A percentile compares a stretch with the other conserved stretches of the same genome.
Evolutionary conservation across 2,113 vertebrate genomes (phyloP).

Genomic region (Vidua macroura): DNA sequence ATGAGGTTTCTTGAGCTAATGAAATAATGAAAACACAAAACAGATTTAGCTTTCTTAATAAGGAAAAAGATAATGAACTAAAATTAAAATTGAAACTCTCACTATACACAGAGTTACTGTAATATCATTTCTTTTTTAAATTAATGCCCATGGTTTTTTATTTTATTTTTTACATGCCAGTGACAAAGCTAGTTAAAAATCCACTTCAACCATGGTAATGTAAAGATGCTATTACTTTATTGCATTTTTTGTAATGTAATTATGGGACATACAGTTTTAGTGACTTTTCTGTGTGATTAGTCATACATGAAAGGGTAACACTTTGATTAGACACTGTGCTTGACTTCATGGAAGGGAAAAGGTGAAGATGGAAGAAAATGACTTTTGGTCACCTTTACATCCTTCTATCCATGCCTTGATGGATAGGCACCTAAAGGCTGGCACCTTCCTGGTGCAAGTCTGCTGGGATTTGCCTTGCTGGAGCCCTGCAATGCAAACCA

Average conservation of each 20-base stretch:
- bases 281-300: conserved; percentile 4
- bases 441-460: neutral
- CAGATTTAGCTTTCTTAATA: conserved; percentile 84
- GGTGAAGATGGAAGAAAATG: neutral
- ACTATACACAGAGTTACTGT: conserved; percentile 55
- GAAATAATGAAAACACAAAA: conserved; percentile 85
- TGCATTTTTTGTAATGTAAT: conserved; percentile 36
- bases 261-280: conserved; percentile 5
- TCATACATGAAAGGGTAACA: neutral
- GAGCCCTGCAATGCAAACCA: neutral
- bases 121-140: conserved; percentile 69
- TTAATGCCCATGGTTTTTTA: conserved; percentile 48
- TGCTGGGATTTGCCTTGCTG: neutral
- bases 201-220: neutral
- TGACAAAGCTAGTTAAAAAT: conserved; percentile 33
- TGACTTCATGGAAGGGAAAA: neutral
- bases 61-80: conserved; percentile 80
- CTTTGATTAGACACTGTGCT: neutral
- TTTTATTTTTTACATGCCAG: conserved; percentile 32
- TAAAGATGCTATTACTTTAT: conserved; percentile 19
- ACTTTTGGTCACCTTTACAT: neutral
- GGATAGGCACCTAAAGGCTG: neutral
- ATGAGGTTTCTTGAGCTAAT: conserved; percentile 80
- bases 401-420: neutral
- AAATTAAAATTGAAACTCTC: conserved; percentile 81